A percentile compares a stretch with the other conserved stretches of the same genome.
Evolutionary conservation across 2,888 invertebrate genomes (phyloP).

Genomic region (Trissolcus brochymenae): DNA sequence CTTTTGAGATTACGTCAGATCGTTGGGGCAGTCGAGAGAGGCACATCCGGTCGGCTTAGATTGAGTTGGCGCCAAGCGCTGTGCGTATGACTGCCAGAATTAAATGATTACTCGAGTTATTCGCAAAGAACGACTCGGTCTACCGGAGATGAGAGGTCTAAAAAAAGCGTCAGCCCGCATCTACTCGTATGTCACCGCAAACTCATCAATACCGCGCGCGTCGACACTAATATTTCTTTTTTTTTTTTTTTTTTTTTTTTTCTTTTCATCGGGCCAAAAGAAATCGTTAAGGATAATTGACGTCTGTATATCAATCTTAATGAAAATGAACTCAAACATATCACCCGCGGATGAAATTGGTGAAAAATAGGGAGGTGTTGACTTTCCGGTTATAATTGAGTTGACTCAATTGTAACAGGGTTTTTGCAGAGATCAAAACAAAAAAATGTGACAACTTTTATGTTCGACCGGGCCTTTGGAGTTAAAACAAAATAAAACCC

Average conservation of each 20-base stretch:
- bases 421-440: too few relatives aligned
- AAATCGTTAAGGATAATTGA: slow-evolving; percentile 9
- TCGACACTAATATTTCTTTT: background rate
- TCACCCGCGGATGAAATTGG: too few relatives aligned
- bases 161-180: slow-evolving; percentile 57
- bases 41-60: slow-evolving; percentile 76
- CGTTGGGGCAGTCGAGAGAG: slow-evolving; percentile 68
- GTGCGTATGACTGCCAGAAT: slow-evolving; percentile 74
- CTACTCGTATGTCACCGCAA: slow-evolving; percentile 40
- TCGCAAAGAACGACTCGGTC: slow-evolving; percentile 55
- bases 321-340: slow-evolving; percentile 18
- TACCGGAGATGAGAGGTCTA: slow-evolving; percentile 25
- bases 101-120: slow-evolving; percentile 75
- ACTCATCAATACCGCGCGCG: slow-evolving; percentile 35
- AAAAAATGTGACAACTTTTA: too few relatives aligned
- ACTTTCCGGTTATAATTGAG: too few relatives aligned
- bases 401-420: too few relatives aligned
- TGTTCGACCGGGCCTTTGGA: too few relatives aligned
- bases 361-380: too few relatives aligned
- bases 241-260: background rate
- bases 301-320: slow-evolving; percentile 33
- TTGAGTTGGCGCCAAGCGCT: slow-evolving; percentile 76
- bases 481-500: too few relatives aligned
- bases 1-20: slow-evolving; percentile 70
- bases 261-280: slow-evolving; percentile 8